These are phyloP conservation scores for Cotesia typhae DNA, from an alignment of 1,140 invertebrate species.

Conservation along the genomic window DNA sequence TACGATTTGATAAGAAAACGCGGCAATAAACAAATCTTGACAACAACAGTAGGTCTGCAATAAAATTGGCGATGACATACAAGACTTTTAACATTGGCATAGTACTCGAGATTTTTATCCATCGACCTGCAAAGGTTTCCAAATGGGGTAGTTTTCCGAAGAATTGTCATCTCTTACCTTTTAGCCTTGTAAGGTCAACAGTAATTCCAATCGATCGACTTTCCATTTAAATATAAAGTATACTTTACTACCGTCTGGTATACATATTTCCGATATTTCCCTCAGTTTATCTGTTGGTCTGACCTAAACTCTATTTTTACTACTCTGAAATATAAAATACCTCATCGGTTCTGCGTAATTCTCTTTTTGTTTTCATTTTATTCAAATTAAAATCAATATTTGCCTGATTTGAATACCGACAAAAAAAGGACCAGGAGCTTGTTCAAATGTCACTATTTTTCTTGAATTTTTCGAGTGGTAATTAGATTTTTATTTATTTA, in stretches of 20 bases:
- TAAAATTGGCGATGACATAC: slow-evolving; percentile 20
- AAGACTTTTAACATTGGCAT: slow-evolving; percentile 14
- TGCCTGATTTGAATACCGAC: background rate
- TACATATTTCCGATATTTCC: background rate
- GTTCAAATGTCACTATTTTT: no score
- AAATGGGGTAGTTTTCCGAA: background rate
- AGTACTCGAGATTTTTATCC: slow-evolving; percentile 21
- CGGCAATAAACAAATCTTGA: background rate
- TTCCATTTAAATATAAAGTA: slow-evolving; percentile 6
- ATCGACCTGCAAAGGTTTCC: slow-evolving; percentile 4
- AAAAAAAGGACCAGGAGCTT: no score
- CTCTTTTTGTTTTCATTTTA: slow-evolving; percentile 2
- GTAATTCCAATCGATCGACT: slow-evolving; percentile 25
- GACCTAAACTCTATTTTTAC: slow-evolving; percentile 25
- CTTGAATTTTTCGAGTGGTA: no score
- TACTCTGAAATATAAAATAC: slow-evolving; percentile 21
- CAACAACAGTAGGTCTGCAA: slow-evolving; percentile 16
- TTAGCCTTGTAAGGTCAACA: slow-evolving; percentile 2
- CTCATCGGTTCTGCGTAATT: slow-evolving; percentile 13
- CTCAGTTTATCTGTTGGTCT: background rate
- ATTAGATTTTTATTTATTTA: no score
- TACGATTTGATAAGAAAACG: background rate
- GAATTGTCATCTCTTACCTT: slow-evolving; percentile 19
- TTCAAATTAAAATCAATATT: background rate
- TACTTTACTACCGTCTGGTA: background rate